Conservation (phyloP, 2,888 invertebrate species). For the Glaucopsyche alexis region DNA sequence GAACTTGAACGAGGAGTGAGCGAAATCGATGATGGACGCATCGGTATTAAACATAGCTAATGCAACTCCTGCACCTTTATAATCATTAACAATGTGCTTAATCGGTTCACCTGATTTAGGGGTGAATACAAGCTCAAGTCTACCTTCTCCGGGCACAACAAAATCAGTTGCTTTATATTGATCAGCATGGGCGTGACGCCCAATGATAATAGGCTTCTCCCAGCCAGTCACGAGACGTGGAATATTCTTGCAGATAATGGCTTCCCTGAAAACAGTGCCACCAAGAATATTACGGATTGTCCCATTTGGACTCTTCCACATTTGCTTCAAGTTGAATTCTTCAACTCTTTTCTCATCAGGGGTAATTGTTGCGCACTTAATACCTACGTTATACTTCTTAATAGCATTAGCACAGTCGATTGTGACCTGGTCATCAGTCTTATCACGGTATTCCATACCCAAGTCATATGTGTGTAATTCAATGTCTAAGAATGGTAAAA, state of each 20-base stretch:
- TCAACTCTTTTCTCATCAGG: slow-evolving; percentile 98
- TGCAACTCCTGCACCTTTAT: slow-evolving; percentile 93
- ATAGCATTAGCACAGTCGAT: slow-evolving; percentile 98
- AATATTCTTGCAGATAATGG: slow-evolving; percentile 95
- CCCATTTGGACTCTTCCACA: slow-evolving; percentile 96
- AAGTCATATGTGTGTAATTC: slow-evolving; percentile 96
- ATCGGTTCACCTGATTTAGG: slow-evolving; percentile 84
- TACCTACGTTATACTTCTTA: slow-evolving; percentile 98
- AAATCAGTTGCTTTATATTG: slow-evolving; percentile 99
- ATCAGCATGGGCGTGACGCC: slow-evolving; percentile 98
- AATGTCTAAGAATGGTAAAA: slow-evolving; percentile 96
- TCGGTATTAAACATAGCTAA: slow-evolving; percentile 98
- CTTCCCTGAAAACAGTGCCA: slow-evolving; percentile 91
- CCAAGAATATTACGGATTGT: slow-evolving; percentile 93
- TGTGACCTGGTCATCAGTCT: slow-evolving; percentile 96
- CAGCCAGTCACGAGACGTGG: slow-evolving; percentile 96
- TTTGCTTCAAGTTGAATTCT: slow-evolving; percentile 91
- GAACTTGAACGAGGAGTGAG: slow-evolving; percentile 95
- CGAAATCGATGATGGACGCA: slow-evolving; percentile 95
- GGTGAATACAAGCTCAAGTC: slow-evolving; percentile 90
- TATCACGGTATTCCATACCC: slow-evolving; percentile 96
- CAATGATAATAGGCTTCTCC: slow-evolving; percentile 98
- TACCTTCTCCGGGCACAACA: slow-evolving; percentile 94
- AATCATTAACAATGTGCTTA: slow-evolving; percentile 89
- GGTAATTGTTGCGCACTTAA: slow-evolving; percentile 99